phyloP scores from a whole-genome alignment of 2,888 invertebrate species.

The Diachrysia chrysitis region DNA sequence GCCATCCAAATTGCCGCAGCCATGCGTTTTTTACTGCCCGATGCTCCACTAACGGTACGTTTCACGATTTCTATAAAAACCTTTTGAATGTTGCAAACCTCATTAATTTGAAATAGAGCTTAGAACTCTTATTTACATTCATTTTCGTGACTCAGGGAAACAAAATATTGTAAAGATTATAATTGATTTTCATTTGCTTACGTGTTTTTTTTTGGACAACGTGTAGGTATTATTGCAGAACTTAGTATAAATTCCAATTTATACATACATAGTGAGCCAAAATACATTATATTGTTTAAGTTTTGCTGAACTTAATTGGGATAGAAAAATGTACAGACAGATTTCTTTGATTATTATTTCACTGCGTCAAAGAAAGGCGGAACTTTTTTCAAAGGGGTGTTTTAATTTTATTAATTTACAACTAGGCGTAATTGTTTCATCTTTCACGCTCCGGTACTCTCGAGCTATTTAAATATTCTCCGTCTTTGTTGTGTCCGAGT shows the following conservation, averaged over 20 bases:
- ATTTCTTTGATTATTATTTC: slow-evolving; percentile 16
- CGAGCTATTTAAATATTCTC: slow-evolving; percentile 25
- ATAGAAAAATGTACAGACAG: slow-evolving; percentile 12
- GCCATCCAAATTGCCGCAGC: slow-evolving; percentile 28
- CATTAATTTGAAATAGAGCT: slow-evolving; percentile 10
- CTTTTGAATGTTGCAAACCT: slow-evolving; percentile 4
- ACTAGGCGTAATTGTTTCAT: slow-evolving; percentile 16
- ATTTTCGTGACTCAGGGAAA: no score
- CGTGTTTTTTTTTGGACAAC: no score
- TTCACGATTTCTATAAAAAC: not conserved
- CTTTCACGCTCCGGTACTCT: slow-evolving; percentile 11
- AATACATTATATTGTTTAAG: no score
- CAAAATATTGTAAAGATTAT: no score
- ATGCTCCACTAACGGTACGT: slow-evolving; percentile 17
- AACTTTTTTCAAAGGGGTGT: slow-evolving; percentile 35
- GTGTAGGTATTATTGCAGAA: no score
- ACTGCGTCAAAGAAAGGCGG: slow-evolving; percentile 24
- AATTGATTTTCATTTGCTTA: no score
- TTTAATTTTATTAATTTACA: slow-evolving; percentile 47
- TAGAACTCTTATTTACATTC: not conserved
- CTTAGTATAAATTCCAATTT: no score
- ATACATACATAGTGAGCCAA: no score
- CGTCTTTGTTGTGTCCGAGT: slow-evolving; percentile 6
- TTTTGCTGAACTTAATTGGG: no score
- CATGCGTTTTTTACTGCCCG: slow-evolving; percentile 24